These are phyloP conservation scores for Enteromius anoplus DNA, from an alignment of 2,797 vertebrate genomes.

Conservation along the genomic window DNA sequence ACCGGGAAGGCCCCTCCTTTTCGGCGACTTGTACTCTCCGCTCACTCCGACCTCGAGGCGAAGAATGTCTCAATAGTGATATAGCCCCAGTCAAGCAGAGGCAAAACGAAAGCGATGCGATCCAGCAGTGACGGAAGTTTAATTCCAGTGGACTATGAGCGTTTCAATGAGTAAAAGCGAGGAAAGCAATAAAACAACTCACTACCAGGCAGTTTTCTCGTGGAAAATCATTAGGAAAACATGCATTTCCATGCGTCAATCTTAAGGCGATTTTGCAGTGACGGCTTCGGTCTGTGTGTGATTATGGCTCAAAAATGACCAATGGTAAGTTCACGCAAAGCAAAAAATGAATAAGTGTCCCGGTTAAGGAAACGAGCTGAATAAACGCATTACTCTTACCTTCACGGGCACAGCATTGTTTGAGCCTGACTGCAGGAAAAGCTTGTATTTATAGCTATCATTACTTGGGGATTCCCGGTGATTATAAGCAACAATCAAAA, in stretches of 20 bases:
- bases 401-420: neutral
- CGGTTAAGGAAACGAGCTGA: neutral
- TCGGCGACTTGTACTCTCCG: neutral
- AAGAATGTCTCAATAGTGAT: neutral
- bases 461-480: slow-evolving; percentile 55
- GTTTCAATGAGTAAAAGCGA: slow-evolving; percentile 23
- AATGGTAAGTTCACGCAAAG: slow-evolving; percentile 72
- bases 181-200: neutral
- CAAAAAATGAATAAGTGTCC: neutral
- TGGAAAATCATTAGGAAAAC: neutral
- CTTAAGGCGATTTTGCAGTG: slow-evolving; percentile 23
- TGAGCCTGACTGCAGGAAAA: slow-evolving; percentile 15
- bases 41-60: neutral
- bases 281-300: slow-evolving; percentile 59
- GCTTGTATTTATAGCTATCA: slow-evolving; percentile 47
- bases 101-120: slow-evolving; percentile 54
- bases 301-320: slow-evolving; percentile 78
- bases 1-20: slow-evolving; percentile 19
- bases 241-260: slow-evolving; percentile 13
- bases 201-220: neutral
- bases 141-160: slow-evolving; percentile 15
- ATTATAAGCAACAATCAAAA: slow-evolving; percentile 52
- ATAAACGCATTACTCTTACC: neutral
- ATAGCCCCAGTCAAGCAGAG: neutral
- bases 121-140: slow-evolving; percentile 49